phyloP scores from a whole-genome alignment of 2,888 invertebrate genomes.

The Ditula angustiorana region DNA sequence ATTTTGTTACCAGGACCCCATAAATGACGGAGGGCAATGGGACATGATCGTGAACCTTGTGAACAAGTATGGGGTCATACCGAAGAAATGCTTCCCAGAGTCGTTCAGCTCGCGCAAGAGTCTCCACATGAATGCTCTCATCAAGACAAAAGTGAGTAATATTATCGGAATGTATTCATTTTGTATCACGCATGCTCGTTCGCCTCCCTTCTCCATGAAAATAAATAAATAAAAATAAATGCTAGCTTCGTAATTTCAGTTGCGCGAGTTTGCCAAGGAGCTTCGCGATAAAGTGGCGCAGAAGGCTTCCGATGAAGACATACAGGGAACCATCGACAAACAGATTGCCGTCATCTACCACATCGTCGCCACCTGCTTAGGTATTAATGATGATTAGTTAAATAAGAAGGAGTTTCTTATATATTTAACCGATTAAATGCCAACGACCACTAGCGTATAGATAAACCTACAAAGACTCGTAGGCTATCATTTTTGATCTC shows the following conservation, averaged over 20 bases:
- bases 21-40: constrained; percentile 96
- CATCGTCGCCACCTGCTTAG: constrained; percentile 93
- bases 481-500: too few relatives aligned
- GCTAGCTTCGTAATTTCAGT: constrained; percentile 66
- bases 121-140: constrained; percentile 90
- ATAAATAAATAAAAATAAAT: neutral
- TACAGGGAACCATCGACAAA: constrained; percentile 86
- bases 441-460: too few relatives aligned
- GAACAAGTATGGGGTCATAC: constrained; percentile 94
- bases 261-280: constrained; percentile 92
- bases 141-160: constrained; percentile 90
- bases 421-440: too few relatives aligned
- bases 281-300: constrained; percentile 87
- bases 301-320: constrained; percentile 86
- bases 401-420: too few relatives aligned
- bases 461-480: too few relatives aligned
- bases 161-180: too few relatives aligned
- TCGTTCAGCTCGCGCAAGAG: constrained; percentile 91
- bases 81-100: constrained; percentile 95
- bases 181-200: too few relatives aligned
- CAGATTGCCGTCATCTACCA: constrained; percentile 92
- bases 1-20: constrained; percentile 87
- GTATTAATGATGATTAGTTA: constrained; percentile 59
- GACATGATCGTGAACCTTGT: constrained; percentile 96
- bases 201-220: too few relatives aligned